phyloP scores from a whole-genome alignment of 2,113 vertebrate genomes.

The Pelobates fuscus region DNA sequence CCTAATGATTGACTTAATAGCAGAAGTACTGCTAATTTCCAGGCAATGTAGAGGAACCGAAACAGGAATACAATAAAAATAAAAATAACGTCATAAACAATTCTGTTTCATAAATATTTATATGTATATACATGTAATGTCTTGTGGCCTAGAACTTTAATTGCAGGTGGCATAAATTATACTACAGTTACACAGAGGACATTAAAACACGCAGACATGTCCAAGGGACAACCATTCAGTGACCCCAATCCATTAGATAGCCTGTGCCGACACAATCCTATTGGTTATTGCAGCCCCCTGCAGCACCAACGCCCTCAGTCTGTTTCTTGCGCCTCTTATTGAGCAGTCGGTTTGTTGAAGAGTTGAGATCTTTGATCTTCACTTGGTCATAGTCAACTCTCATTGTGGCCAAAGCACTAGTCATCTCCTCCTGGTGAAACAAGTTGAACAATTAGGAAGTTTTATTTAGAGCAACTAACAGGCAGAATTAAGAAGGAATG shows the following conservation, averaged over 20 bases:
- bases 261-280: conserved; percentile 54
- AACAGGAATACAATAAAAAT: no score
- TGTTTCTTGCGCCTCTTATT: conserved; percentile 93
- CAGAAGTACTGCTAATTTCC: no score
- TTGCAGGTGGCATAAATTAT: not conserved
- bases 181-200: conserved; percentile 26
- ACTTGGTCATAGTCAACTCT: conserved; percentile 96
- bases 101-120: conserved; percentile 37
- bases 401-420: conserved; percentile 96
- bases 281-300: conserved; percentile 81
- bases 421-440: conserved; percentile 91
- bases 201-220: conserved; percentile 9
- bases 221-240: not conserved
- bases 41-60: no score
- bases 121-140: conserved; percentile 34
- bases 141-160: not conserved
- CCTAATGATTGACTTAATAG: no score
- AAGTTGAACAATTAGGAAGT: not conserved
- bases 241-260: not conserved
- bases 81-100: not conserved
- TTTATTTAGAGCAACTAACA: no score
- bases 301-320: conserved; percentile 62
- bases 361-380: conserved; percentile 95
- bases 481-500: not conserved
- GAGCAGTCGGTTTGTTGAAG: conserved; percentile 91